These are phyloP conservation scores for Artibeus lituratus DNA, from an alignment of 2,797 vertebrate genomes.

Conservation along the genomic window DNA sequence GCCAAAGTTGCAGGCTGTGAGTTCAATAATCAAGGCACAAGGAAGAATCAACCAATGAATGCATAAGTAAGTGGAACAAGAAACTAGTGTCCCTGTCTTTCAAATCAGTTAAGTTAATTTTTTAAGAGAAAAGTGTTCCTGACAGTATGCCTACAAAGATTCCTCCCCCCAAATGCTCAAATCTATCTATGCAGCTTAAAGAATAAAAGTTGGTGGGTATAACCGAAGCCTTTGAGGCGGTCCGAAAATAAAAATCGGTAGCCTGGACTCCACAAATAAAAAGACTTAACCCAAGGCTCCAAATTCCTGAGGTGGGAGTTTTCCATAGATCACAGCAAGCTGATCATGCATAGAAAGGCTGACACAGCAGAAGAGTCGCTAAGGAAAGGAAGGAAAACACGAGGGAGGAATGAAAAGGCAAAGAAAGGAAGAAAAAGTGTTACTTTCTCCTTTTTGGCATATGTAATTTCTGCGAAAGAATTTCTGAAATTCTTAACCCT, in stretches of 20 bases:
- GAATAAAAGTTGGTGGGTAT: constrained; percentile 66
- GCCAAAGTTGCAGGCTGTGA: background rate
- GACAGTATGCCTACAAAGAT: constrained; percentile 41
- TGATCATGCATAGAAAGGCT: constrained; percentile 74
- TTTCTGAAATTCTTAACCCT: constrained; percentile 61
- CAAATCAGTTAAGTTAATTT: too few species aligned
- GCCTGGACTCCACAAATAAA: constrained; percentile 63
- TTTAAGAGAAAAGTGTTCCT: background rate
- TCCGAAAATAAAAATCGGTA: constrained; percentile 56
- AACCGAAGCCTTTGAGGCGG: constrained; percentile 57
- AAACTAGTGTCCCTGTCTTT: background rate
- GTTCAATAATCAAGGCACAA: background rate
- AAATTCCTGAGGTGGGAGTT: constrained; percentile 73
- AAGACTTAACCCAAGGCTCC: constrained; percentile 63
- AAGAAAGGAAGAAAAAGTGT: background rate
- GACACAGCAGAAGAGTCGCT: constrained; percentile 63
- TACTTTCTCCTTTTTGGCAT: constrained; percentile 63
- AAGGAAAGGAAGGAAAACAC: background rate
- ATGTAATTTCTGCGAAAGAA: constrained; percentile 45
- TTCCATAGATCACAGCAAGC: constrained; percentile 70
- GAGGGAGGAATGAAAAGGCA: constrained; percentile 53
- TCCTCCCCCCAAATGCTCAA: constrained; percentile 57
- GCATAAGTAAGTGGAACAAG: background rate
- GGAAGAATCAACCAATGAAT: background rate
- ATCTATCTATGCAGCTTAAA: constrained; percentile 62